Percentiles rank a stretch among this genome's conserved stretches.
Conservation (phyloP, 1,140 invertebrate species). For the Trichogramma pretiosum region DNA sequence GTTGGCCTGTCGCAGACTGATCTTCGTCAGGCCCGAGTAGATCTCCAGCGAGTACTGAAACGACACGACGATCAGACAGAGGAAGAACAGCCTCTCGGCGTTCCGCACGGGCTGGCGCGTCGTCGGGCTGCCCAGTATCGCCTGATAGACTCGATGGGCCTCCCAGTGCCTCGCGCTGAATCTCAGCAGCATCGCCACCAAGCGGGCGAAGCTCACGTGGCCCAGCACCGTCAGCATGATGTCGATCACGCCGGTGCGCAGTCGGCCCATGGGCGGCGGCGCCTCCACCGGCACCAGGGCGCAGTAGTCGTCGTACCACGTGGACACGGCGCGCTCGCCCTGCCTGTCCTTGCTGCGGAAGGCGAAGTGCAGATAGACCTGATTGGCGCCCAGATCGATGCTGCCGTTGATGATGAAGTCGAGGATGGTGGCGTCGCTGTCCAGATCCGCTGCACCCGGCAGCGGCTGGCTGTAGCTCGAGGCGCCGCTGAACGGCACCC, state of each 20-base stretch:
- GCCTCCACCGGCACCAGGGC: neutral
- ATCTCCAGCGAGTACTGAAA: neutral
- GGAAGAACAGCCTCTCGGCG: neutral
- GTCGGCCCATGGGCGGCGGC: neutral
- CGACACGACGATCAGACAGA: neutral
- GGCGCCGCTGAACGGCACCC: neutral
- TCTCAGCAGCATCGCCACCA: neutral
- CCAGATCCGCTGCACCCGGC: neutral
- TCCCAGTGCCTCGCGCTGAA: neutral
- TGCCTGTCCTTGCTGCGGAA: neutral
- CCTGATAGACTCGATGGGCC: neutral
- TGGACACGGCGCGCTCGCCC: neutral
- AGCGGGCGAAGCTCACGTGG: neutral
- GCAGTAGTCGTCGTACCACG: neutral
- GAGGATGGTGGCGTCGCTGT: neutral
- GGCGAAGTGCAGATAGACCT: neutral
- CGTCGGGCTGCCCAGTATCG: neutral
- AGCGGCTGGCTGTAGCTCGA: neutral
- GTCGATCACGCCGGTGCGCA: neutral
- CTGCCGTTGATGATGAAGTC: neutral
- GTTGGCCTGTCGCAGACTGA: neutral
- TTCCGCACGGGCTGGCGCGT: neutral
- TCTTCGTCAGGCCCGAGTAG: neutral
- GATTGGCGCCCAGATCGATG: conserved; percentile 3
- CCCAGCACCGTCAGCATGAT: neutral